Percentiles rank a stretch among this genome's conserved stretches.
phyloP scores from a whole-genome alignment of 2,113 vertebrate species.

The Condylura cristata region DNA sequence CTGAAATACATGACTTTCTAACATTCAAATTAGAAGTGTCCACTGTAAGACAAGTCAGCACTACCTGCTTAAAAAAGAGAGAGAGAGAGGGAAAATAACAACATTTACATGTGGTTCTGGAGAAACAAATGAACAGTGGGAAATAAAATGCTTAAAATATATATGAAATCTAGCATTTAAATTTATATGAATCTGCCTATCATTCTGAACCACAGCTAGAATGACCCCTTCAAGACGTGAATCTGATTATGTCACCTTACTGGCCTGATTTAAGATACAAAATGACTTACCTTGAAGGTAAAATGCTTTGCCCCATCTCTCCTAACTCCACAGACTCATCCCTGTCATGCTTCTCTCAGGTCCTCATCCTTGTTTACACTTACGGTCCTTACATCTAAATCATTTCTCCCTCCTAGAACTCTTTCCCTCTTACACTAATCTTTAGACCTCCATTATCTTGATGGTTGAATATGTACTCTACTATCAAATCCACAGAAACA shows the following conservation, averaged over 20 bases:
- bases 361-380: neutral
- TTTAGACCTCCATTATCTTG: neutral
- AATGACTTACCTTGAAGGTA: neutral
- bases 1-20: conserved; percentile 46
- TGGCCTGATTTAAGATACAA: neutral
- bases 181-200: neutral
- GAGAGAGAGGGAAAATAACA: neutral
- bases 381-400: neutral
- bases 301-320: neutral
- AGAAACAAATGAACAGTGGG: neutral
- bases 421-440: neutral
- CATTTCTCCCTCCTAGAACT: neutral
- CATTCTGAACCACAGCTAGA: neutral
- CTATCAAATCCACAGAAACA: neutral
- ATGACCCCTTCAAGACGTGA: neutral
- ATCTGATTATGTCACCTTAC: neutral
- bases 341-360: neutral
- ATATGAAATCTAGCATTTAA: neutral
- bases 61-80: neutral
- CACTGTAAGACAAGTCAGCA: neutral
- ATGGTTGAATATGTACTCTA: neutral
- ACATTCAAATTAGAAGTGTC: neutral
- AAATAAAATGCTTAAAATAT: neutral
- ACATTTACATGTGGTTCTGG: neutral
- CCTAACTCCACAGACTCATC: neutral